phyloP scores from a whole-genome alignment of 2,797 vertebrate genomes.

The Anguilla megastoma region DNA sequence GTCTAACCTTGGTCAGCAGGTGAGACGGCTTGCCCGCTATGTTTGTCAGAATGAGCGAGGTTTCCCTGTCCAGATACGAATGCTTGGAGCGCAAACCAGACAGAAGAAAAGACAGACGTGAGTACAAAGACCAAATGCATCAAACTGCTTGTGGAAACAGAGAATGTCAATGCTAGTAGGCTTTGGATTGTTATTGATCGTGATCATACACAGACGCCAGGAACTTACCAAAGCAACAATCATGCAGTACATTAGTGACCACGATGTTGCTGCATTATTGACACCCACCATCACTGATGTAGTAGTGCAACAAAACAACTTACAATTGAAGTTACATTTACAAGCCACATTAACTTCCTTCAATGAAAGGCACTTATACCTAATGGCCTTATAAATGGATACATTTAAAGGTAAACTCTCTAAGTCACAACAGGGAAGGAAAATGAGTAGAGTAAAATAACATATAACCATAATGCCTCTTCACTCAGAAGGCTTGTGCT shows the following conservation, averaged over 20 bases:
- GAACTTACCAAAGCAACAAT: neutral
- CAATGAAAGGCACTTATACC: neutral
- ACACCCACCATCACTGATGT: neutral
- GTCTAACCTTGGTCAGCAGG: constrained; percentile 99
- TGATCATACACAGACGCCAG: neutral
- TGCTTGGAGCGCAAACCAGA: constrained; percentile 84
- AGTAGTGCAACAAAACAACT: neutral
- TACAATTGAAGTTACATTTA: neutral
- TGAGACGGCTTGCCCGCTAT: constrained; percentile 98
- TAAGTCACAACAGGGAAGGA: neutral
- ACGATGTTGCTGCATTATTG: neutral
- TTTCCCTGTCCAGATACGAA: constrained; percentile 99
- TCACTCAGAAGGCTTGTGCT: neutral
- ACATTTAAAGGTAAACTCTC: neutral
- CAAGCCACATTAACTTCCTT: neutral
- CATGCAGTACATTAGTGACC: neutral
- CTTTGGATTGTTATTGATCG: neutral
- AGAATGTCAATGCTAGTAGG: constrained; percentile 18
- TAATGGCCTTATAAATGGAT: neutral
- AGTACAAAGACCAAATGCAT: constrained; percentile 55
- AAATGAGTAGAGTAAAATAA: neutral
- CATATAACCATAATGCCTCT: neutral
- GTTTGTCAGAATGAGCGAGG: constrained; percentile 98
- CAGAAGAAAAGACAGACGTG: constrained; percentile 56
- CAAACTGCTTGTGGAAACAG: constrained; percentile 29